Evolutionary conservation across 2,797 vertebrate genomes (phyloP), one percentile per base, ranked within the genome.

Genomic region (Clarias platycephalus): DNA sequence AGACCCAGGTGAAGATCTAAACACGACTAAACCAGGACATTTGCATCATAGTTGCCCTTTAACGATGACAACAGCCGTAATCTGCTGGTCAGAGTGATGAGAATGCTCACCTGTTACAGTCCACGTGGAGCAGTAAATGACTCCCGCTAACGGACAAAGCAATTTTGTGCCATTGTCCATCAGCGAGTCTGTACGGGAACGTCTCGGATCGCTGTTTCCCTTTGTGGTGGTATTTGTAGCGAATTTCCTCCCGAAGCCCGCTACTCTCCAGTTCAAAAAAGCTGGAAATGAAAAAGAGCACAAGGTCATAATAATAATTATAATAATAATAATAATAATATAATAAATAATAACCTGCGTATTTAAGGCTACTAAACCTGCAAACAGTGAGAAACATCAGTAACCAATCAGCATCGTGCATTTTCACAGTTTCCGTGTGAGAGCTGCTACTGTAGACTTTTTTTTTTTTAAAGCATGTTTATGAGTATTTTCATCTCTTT

Each of bases 211-310:
- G 96, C 90, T 95, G 96, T 68, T 95, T 94, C 28, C 88, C 94
- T 86, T 94, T 94, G 64, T 91, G 93, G 85, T 90, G 91, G n/a
- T 95, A 93, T 86, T 91, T 95, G 88, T 96, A 96, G 92, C 95
- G 93, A 85, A 97, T 92, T 92, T 97, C 96, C 91, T 95, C 96
- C 83, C 95, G 94, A 88, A 96, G 95, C 71, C 96, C 96, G 0
- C 96, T 96, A 91, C 95, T 96, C 87, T 96, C 96, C 88, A 96
- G 88, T 87, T 96, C 95, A 90, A 96, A 91, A 90, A 95, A 96
- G 92, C 96, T 90, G 84, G 16, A 49, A 58, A 24, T n/a, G 12
- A 57, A 8, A 58, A 28, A 80, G 24, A 78, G 15, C 8, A 44
- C 12, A 26, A 60, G 4, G 63, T 60, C 16, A 26, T 1, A 31